Conservation (phyloP, 2,113 vertebrate species). For the pig (Sus scrofa) region T2T-Sscrofa CM000812.6:17690001-17690500, state of each 20-base stretch:
- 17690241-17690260: background rate
- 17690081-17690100: background rate
- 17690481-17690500: constrained; percentile 67
- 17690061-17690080: background rate
- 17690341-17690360: constrained; percentile 6
- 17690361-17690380: background rate
- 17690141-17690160: background rate
- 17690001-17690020: background rate
- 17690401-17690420: background rate
- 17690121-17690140: background rate
- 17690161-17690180: background rate
- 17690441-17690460: constrained; percentile 57
- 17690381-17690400: background rate
- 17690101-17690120: background rate
- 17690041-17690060: background rate
- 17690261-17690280: background rate
- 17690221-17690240: background rate
- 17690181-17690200: background rate
- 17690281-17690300: background rate
- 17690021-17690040: background rate
- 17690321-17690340: background rate
- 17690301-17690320: background rate
- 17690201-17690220: background rate
- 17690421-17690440: constrained; percentile 44
- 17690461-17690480: constrained; percentile 34